These are phyloP conservation scores for Phaethornis superciliosus DNA, from an alignment of 2,113 vertebrate species.

Conservation along the genomic window DNA sequence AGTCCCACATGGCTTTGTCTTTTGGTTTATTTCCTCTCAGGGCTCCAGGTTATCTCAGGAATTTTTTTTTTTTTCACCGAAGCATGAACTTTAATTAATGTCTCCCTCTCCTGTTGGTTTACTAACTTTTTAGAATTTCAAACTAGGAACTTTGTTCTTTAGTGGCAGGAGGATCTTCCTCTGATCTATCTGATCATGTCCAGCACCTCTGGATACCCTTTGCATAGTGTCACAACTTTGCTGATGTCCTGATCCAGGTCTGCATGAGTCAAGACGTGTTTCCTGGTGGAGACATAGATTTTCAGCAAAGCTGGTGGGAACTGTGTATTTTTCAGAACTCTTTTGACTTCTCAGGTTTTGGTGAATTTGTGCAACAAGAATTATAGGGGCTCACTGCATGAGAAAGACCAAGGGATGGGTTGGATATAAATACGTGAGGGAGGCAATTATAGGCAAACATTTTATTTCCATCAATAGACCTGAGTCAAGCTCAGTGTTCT, in stretches of 20 bases:
- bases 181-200: neutral
- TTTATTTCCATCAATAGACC: neutral
- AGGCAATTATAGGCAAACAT: neutral
- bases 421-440: neutral
- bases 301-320: neutral
- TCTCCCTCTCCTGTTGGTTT: neutral
- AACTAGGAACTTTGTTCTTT: rapidly evolving
- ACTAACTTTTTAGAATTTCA: neutral
- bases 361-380: neutral
- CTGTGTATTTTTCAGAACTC: neutral
- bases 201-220: neutral
- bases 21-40: rapidly evolving
- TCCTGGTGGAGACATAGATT: neutral
- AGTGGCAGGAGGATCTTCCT: rapidly evolving
- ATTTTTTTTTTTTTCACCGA: neutral
- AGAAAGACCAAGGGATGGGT: neutral
- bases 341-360: neutral
- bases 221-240: neutral
- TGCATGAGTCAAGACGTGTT: neutral
- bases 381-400: neutral
- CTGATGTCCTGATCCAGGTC: neutral
- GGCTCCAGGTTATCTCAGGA: neutral
- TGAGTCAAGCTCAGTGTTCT: neutral
- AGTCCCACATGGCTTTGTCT: neutral
- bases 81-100: neutral